A percentile compares a stretch with the other conserved stretches of the same genome.
phyloP scores from a whole-genome alignment of 2,113 vertebrate genomes.

The Elephantulus edwardii region DNA sequence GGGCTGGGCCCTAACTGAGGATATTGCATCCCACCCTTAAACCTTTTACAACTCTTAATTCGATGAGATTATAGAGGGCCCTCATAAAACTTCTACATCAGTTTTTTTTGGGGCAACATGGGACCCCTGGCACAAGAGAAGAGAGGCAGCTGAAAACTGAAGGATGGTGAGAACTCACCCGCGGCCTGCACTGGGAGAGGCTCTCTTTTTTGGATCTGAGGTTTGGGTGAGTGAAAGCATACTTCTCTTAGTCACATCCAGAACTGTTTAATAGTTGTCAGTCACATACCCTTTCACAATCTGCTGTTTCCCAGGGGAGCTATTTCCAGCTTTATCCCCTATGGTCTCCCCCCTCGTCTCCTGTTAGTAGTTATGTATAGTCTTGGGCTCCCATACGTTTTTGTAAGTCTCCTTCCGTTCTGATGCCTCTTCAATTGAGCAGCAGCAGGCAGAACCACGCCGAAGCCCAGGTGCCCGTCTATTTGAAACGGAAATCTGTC shows the following conservation, averaged over 20 bases:
- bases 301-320: constrained; percentile 35
- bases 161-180: accelerated
- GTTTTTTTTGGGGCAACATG: no score
- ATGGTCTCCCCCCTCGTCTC: neutral
- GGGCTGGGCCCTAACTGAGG: no score
- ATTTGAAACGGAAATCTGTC: no score
- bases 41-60: no score
- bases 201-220: neutral
- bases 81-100: no score
- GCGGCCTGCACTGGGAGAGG: accelerated
- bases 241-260: constrained; percentile 42
- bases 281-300: constrained; percentile 11
- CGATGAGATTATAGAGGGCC: no score
- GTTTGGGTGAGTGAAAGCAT: constrained; percentile 46
- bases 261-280: constrained; percentile 51
- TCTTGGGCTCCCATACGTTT: no score
- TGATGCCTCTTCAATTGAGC: no score
- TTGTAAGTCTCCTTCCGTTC: no score
- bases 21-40: no score
- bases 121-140: neutral
- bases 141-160: neutral
- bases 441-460: no score
- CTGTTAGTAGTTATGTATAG: neutral
- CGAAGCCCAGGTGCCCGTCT: no score
- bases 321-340: constrained; percentile 60